Evolutionary conservation across 2,113 vertebrate genomes (phyloP).

Genomic region (Sceloporus undulatus): DNA sequence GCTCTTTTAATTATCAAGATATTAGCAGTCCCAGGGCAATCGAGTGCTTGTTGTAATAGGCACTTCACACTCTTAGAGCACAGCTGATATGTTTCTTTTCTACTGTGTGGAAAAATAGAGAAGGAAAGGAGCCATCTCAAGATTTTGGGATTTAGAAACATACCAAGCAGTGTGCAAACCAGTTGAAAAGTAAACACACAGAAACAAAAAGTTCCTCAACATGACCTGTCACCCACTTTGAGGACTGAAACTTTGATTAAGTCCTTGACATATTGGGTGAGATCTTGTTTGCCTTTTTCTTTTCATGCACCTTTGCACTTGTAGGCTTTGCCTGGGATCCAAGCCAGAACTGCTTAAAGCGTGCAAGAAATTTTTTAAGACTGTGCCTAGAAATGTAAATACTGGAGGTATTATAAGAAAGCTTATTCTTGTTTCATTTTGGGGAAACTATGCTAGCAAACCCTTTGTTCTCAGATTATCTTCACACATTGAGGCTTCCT

Average conservation of each 20-base stretch:
- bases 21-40: not conserved
- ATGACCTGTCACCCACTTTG: not conserved
- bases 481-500: conserved; percentile 2
- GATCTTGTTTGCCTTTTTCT: conserved; percentile 33
- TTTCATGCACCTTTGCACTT: conserved; percentile 27
- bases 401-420: conserved; percentile 23
- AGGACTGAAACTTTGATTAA: not conserved
- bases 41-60: not conserved
- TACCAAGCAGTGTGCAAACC: not conserved
- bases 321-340: conserved; percentile 26
- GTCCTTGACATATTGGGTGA: not conserved
- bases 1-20: not conserved
- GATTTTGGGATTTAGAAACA: not conserved
- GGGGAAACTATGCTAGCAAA: conserved; percentile 20
- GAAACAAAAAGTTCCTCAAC: conserved; percentile 29
- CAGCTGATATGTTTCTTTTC: not conserved
- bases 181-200: not conserved
- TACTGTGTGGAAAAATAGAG: not conserved
- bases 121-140: not conserved
- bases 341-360: conserved; percentile 21
- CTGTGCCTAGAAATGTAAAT: conserved; percentile 33
- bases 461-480: not conserved
- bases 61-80: not conserved
- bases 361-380: conserved; percentile 21
- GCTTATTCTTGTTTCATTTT: conserved; percentile 29